These are phyloP conservation scores for Anoplolepis gracilipes DNA, from an alignment of 1,140 invertebrate genomes.

Conservation along the genomic window DNA sequence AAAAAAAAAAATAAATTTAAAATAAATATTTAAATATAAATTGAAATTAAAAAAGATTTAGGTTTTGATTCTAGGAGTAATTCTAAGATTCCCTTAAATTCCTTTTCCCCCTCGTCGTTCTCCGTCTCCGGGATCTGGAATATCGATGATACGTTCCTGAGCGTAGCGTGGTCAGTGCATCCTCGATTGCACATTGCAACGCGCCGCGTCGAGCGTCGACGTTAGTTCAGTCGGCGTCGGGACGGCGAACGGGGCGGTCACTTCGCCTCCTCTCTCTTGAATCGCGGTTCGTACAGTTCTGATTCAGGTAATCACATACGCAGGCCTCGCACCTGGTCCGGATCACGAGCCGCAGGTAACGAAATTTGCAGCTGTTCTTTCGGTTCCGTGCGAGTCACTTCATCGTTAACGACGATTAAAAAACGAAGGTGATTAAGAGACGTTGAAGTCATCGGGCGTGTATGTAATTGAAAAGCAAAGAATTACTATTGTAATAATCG, in stretches of 20 bases:
- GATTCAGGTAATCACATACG: slow-evolving; percentile 16
- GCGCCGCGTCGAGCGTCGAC: slow-evolving; percentile 37
- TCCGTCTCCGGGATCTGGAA: not conserved
- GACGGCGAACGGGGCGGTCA: slow-evolving; percentile 61
- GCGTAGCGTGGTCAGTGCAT: slow-evolving; percentile 63
- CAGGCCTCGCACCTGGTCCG: slow-evolving; percentile 12
- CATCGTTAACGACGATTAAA: not conserved
- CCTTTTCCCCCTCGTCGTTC: not conserved
- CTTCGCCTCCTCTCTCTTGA: not conserved
- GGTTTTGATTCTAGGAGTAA: not conserved
- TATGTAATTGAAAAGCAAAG: not conserved
- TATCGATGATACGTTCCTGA: slow-evolving; percentile 42
- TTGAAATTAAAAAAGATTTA: too few relatives aligned
- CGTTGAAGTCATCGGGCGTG: slow-evolving; percentile 50
- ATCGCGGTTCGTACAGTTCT: not conserved
- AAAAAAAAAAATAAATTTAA: too few relatives aligned
- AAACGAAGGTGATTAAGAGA: slow-evolving; percentile 25
- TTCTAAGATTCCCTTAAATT: not conserved
- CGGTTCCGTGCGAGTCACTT: slow-evolving; percentile 14
- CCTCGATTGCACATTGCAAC: slow-evolving; percentile 46
- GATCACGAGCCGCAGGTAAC: slow-evolving; percentile 20
- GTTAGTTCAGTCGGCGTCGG: slow-evolving; percentile 70
- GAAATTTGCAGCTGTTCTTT: not conserved
- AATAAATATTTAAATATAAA: too few relatives aligned
- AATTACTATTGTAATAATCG: not conserved